Conservation (phyloP, 1,140 invertebrate species). For the Sipha flava region DNA sequence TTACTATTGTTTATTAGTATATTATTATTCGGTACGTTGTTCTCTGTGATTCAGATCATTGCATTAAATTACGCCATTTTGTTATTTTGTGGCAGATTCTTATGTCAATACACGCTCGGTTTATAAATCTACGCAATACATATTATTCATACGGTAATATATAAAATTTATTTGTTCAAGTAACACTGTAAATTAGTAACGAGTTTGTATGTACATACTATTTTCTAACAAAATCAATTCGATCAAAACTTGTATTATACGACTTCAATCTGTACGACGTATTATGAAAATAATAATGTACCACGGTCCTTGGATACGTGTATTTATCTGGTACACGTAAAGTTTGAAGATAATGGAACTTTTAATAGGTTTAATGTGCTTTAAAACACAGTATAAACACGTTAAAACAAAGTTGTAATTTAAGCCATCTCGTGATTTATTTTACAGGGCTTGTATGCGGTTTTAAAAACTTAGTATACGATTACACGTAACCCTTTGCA, state of each 20-base stretch:
- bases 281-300: conserved; percentile 8
- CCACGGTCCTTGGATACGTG: neutral
- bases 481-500: neutral
- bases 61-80: too few relatives aligned
- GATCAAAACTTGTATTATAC: neutral
- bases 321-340: neutral
- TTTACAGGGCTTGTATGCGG: neutral
- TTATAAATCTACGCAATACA: too few relatives aligned
- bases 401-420: conserved; percentile 20
- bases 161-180: too few relatives aligned
- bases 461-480: neutral
- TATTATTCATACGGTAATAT: too few relatives aligned
- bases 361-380: conserved; percentile 23
- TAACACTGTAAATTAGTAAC: neutral
- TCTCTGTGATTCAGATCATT: too few relatives aligned
- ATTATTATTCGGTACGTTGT: too few relatives aligned
- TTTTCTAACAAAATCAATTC: neutral
- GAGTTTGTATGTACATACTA: too few relatives aligned
- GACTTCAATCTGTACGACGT: neutral
- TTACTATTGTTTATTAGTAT: too few relatives aligned
- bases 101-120: too few relatives aligned
- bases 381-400: conserved; percentile 16
- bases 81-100: too few relatives aligned
- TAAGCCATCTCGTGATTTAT: conserved; percentile 3
- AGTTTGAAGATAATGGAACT: conserved; percentile 22